Evolutionary conservation across 2,797 vertebrate species (phyloP), one percentile per base, ranked within the genome.

Genomic region (Spea hammondii): DNA sequence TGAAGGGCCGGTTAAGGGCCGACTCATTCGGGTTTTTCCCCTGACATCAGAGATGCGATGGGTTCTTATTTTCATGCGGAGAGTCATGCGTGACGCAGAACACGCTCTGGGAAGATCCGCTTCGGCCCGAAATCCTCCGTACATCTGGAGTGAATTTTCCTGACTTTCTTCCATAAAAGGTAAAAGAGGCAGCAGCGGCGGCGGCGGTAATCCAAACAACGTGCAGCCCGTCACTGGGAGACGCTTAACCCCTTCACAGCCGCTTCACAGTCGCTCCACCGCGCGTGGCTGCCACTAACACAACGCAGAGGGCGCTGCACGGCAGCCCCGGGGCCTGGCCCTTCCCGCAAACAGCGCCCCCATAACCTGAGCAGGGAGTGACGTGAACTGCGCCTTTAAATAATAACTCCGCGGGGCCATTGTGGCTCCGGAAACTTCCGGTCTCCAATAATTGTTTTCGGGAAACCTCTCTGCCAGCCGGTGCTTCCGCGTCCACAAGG

Each of bases 81-180:
- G 85, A 83, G 91, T 92, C 89, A 86, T 86, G 86, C 79, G 12
- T 78, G 86, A 85, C 90, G 85, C 86, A 87, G 88, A 87, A 84
- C 32, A 76, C 89, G 89, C 88, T 84, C 85, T 89, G 89, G 87
- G 89, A 88, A 89, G 88, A 86, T 85, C 89, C 89, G 89, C 88
- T 86, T 91, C 87, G 87, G 86, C 87, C 86, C 79, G 89, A 87
- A 88, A 89, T 91, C 90, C 88, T 91, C 85, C 87, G 88, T 90
- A 92, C 90, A 92, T 91, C 92, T 93, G 91, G 88, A 89, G 85
- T 90, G 90, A 91, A 92, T 93, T 93, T 90, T 90, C 90, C 89
- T 89, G 87, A 90, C 91, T 90, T 90, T 90, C 90, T 92, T 91
- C 94, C 94, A 93, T 95, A 95, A 93, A 95, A 93, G 94, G 93